phyloP scores from a whole-genome alignment of 2,888 invertebrate species.

The Synergus umbraculus region DNA sequence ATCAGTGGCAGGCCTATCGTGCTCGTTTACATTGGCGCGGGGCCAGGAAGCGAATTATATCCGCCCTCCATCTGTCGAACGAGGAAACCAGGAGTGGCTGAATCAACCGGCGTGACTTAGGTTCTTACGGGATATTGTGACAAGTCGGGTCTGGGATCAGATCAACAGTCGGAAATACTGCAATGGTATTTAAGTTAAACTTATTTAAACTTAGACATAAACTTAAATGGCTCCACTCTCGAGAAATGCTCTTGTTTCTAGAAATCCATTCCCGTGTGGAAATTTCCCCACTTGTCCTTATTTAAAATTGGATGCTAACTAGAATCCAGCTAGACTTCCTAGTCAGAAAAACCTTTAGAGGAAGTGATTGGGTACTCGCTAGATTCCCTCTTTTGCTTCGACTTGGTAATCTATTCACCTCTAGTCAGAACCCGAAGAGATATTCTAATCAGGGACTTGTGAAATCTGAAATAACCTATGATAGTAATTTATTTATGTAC shows the following conservation, averaged over 20 bases:
- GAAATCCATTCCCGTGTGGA: too few species aligned
- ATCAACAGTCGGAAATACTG: conserved; percentile 27
- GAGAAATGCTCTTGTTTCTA: not conserved
- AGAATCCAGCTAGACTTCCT: too few species aligned
- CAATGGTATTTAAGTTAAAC: conserved; percentile 14
- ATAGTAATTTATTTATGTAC: too few species aligned
- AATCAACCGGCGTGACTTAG: conserved; percentile 42
- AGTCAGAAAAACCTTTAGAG: too few species aligned
- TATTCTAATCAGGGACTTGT: too few species aligned
- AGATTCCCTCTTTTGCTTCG: too few species aligned
- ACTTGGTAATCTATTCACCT: too few species aligned
- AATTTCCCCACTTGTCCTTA: too few species aligned
- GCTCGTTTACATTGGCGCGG: conserved; percentile 38
- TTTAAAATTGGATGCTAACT: too few species aligned
- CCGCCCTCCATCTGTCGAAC: conserved; percentile 39
- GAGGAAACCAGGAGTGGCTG: conserved; percentile 46
- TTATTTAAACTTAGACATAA: not conserved
- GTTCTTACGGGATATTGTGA: conserved; percentile 17
- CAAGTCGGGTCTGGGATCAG: conserved; percentile 28
- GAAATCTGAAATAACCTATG: too few species aligned
- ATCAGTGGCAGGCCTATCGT: conserved; percentile 31
- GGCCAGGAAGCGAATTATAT: conserved; percentile 42
- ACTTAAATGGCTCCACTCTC: not conserved
- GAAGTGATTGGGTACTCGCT: too few species aligned
- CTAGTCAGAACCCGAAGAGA: too few species aligned